Evolutionary conservation across 1,140 invertebrate species (phyloP).

Genomic region (Drosophila insularis): DNA sequence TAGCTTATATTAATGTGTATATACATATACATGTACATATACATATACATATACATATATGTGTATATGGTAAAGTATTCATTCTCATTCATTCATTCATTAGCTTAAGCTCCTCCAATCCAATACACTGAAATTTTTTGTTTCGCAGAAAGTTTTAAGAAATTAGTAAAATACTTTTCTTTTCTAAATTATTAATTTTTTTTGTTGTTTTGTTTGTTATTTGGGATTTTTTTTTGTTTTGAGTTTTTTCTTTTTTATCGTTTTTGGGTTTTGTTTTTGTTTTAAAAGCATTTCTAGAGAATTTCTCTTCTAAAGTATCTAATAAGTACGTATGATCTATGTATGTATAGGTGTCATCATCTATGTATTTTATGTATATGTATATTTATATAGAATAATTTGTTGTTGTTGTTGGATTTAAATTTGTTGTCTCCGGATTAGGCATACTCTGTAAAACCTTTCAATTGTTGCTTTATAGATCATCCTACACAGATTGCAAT

Average conservation of each 20-base stretch:
- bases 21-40: neutral
- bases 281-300: slow-evolving; percentile 74
- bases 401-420: slow-evolving; percentile 32
- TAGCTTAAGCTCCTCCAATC: slow-evolving; percentile 29
- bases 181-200: slow-evolving; percentile 23
- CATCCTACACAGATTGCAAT: slow-evolving; percentile 62
- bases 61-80: slow-evolving; percentile 59
- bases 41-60: neutral
- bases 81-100: slow-evolving; percentile 38
- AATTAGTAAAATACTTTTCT: slow-evolving; percentile 65
- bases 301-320: slow-evolving; percentile 71
- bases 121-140: slow-evolving; percentile 32
- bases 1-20: slow-evolving; percentile 55
- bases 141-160: slow-evolving; percentile 56
- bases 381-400: slow-evolving; percentile 42
- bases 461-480: slow-evolving; percentile 60
- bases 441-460: slow-evolving; percentile 75
- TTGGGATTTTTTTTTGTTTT: slow-evolving; percentile 22
- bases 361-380: slow-evolving; percentile 50
- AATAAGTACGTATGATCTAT: slow-evolving; percentile 44
- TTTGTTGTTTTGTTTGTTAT: neutral
- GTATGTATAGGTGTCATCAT: slow-evolving; percentile 45
- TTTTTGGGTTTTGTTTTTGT: slow-evolving; percentile 18
- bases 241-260: slow-evolving; percentile 16
- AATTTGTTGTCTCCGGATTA: slow-evolving; percentile 40